These are phyloP conservation scores for Aphelocoma coerulescens DNA, from an alignment of 2,113 vertebrate species.

Conservation along the genomic window DNA sequence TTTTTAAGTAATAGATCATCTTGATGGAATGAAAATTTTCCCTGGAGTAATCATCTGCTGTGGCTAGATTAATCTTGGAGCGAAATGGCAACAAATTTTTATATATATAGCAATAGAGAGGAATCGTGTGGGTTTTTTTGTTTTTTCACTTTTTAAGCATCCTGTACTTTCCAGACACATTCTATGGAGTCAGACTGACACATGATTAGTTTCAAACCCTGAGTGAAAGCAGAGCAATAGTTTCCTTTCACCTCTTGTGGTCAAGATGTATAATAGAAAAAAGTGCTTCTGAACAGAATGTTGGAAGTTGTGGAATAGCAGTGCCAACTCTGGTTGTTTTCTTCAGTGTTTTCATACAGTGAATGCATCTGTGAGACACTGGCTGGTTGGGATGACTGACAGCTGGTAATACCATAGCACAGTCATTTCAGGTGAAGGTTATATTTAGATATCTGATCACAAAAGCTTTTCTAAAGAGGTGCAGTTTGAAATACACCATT, in stretches of 20 bases:
- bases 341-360: not conserved
- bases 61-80: not conserved
- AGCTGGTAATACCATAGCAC: not conserved
- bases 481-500: not conserved
- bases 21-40: not conserved
- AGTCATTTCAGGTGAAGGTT: not conserved
- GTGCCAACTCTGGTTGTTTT: not conserved
- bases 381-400: not conserved
- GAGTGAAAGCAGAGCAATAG: not conserved
- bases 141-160: not conserved
- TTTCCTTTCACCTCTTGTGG: not conserved
- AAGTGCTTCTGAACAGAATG: not conserved
- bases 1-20: not conserved
- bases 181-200: not conserved
- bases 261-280: not conserved
- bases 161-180: not conserved
- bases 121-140: rapidly evolving
- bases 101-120: not conserved
- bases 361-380: not conserved
- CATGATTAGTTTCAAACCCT: not conserved
- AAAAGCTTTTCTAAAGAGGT: not conserved
- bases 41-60: not conserved
- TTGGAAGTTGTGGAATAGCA: not conserved
- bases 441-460: not conserved
- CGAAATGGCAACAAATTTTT: not conserved